phyloP scores from a whole-genome alignment of 2,797 vertebrate genomes.

The Sebastes oblongus region DNA sequence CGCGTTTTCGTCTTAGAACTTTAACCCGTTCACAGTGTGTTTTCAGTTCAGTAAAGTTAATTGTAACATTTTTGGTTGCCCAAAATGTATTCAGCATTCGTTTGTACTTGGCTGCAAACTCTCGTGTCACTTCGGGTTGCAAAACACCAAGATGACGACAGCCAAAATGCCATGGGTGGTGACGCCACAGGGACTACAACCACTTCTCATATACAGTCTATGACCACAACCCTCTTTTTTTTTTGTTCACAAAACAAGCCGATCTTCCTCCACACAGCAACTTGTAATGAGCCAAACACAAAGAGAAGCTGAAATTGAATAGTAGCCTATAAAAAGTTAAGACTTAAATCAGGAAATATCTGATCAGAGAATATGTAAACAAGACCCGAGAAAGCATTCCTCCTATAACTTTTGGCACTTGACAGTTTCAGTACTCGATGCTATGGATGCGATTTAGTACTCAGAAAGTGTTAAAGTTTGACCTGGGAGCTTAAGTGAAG shows the following conservation, averaged over 20 bases:
- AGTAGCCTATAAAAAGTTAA: neutral
- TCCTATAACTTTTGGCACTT: neutral
- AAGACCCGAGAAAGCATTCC: neutral
- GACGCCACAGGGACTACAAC: too few relatives aligned
- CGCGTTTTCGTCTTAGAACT: too few relatives aligned
- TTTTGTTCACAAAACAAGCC: neutral
- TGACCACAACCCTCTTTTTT: neutral
- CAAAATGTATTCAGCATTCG: too few relatives aligned
- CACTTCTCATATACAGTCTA: too few relatives aligned
- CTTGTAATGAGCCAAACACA: neutral
- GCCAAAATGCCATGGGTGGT: too few relatives aligned
- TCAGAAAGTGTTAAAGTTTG: neutral
- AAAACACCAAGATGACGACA: too few relatives aligned
- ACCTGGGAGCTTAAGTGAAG: neutral
- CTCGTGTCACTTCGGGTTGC: too few relatives aligned
- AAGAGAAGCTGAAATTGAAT: neutral
- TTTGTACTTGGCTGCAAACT: too few relatives aligned
- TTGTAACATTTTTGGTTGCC: too few relatives aligned
- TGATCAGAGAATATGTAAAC: neutral
- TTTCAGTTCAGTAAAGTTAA: too few relatives aligned
- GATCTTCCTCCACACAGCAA: neutral
- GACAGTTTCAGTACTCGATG: neutral
- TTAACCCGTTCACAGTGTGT: too few relatives aligned
- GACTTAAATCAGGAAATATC: neutral
- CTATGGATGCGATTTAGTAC: neutral